Percentiles rank a stretch among this genome's conserved stretches.
Conservation (phyloP, 1,140 invertebrate species). For the Drosophila nebulosa region DNA sequence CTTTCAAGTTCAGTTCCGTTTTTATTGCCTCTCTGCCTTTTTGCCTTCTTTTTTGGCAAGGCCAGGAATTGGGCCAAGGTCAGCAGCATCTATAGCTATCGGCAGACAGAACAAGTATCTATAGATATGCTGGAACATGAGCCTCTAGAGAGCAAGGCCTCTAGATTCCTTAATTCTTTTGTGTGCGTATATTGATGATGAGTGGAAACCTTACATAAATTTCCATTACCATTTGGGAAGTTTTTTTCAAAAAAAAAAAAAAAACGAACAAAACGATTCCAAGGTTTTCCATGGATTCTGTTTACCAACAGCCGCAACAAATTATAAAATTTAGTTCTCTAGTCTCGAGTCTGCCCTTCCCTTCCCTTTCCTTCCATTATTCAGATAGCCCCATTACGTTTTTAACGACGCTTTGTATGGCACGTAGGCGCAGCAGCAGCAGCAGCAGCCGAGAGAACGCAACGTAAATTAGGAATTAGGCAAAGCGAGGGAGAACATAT, state of each 20-base stretch:
- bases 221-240: conserved; percentile 46
- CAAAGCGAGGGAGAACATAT: background rate
- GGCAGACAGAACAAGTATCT: conserved; percentile 20
- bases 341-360: background rate
- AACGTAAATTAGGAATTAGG: conserved; percentile 22
- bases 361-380: background rate
- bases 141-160: background rate
- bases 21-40: background rate
- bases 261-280: background rate
- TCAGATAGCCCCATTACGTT: conserved; percentile 4
- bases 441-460: conserved; percentile 19
- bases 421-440: conserved; percentile 49
- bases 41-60: conserved; percentile 47
- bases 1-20: conserved; percentile 70
- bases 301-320: conserved; percentile 23
- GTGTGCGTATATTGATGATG: background rate
- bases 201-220: conserved; percentile 46
- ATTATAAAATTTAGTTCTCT: conserved; percentile 34
- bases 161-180: background rate
- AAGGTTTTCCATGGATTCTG: conserved; percentile 1
- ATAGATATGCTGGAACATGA: background rate
- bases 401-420: conserved; percentile 48
- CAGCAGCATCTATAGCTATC: conserved; percentile 39
- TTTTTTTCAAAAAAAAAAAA: background rate
- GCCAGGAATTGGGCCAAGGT: conserved; percentile 71